phyloP scores from a whole-genome alignment of 35 echinoderm and acorn worm genomes.

The Strongylocentrotus purpuratus region DNA sequence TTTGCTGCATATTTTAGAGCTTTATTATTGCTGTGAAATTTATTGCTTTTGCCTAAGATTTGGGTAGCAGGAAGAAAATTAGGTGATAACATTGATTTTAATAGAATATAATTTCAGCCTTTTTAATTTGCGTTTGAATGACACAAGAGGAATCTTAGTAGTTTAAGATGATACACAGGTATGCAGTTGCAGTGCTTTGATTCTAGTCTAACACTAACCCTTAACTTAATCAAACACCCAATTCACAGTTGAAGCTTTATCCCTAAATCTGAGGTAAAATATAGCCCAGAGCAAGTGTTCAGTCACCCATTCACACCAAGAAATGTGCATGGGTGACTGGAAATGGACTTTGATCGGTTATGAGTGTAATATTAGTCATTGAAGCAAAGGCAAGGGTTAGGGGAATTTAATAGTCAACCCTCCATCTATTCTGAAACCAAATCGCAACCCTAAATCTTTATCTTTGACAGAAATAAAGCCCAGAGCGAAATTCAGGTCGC shows the following conservation, averaged over 20 bases:
- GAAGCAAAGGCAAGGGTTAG: not conserved
- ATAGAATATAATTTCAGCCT: no score
- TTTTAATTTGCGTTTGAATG: no score
- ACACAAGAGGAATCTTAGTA: no score
- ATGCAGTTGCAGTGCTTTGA: no score
- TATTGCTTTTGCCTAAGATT: not conserved
- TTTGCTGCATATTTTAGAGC: not conserved
- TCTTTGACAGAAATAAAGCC: not conserved
- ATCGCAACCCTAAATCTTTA: not conserved
- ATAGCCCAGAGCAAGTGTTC: not conserved
- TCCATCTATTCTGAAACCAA: not conserved
- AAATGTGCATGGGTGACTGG: not conserved
- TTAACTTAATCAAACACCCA: no score
- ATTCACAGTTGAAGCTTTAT: no score
- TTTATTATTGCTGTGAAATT: not conserved
- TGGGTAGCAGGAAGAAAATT: not conserved
- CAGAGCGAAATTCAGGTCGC: not conserved
- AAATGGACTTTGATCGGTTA: not conserved
- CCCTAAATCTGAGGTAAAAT: no score
- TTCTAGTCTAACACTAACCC: no score
- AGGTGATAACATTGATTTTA: no score
- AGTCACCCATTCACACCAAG: not conserved
- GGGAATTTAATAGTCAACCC: not conserved
- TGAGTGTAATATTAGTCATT: not conserved
- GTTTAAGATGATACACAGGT: no score